These are phyloP conservation scores for Ptychodera flava DNA, from an alignment of 35 echinoderm and acorn worm species.

Conservation along the genomic window DNA sequence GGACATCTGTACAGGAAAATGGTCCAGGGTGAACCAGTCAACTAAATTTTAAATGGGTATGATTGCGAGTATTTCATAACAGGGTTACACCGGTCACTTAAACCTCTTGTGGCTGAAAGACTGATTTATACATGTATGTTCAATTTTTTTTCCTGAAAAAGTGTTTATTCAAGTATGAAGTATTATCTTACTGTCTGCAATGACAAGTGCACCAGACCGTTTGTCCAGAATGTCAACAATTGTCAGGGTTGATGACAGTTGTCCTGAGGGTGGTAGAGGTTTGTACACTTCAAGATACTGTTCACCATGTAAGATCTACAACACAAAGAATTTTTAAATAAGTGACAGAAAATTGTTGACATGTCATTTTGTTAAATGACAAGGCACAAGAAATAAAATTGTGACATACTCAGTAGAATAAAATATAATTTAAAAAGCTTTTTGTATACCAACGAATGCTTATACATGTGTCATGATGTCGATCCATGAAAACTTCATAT, in stretches of 20 bases:
- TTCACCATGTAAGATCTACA: not conserved
- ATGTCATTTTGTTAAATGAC: no score
- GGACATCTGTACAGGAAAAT: not conserved
- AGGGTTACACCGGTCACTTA: not conserved
- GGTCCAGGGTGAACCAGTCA: not conserved
- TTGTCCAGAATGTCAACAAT: not conserved
- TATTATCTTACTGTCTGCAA: not conserved
- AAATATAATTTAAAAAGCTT: no score
- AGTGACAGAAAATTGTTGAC: no score
- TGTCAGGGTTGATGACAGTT: not conserved
- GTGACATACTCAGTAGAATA: no score
- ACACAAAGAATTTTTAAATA: no score
- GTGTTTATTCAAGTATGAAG: not conserved
- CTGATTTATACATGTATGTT: not conserved
- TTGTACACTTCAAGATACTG: not conserved
- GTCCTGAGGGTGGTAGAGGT: not conserved
- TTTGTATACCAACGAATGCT: no score
- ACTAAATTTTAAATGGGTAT: not conserved
- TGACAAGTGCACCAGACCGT: not conserved
- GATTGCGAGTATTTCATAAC: not conserved
- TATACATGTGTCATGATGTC: no score
- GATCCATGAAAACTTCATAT: no score
- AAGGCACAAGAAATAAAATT: no score
- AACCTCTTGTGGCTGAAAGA: not conserved
- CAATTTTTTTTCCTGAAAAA: no score